Evolutionary conservation across 2,888 invertebrate species (phyloP).

Genomic region (Pristionchus maxplancki): DNA sequence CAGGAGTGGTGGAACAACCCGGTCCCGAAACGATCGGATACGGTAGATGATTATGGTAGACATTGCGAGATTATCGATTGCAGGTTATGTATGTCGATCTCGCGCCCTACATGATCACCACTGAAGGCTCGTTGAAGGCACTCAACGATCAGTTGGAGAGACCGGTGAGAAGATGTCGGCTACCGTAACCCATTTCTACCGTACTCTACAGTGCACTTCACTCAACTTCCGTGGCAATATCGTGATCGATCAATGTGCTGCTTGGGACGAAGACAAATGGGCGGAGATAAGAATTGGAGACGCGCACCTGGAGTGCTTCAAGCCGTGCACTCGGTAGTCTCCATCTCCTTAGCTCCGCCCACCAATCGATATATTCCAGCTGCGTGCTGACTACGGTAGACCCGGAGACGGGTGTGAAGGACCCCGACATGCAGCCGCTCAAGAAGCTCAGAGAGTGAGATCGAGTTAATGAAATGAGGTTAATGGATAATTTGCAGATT

Average conservation of each 20-base stretch:
- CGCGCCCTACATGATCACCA: conserved; percentile 70
- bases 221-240: conserved; percentile 74
- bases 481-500: conserved; percentile 54
- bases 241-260: conserved; percentile 66
- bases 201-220: conserved; percentile 55
- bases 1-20: conserved; percentile 66
- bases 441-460: conserved; percentile 62
- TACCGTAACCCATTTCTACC: neutral
- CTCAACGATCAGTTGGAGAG: conserved; percentile 60
- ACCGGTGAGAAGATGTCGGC: neutral
- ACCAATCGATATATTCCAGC: conserved; percentile 46
- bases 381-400: conserved; percentile 66
- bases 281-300: conserved; percentile 70
- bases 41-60: conserved; percentile 54
- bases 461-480: no score
- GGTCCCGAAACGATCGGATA: conserved; percentile 62
- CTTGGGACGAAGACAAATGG: conserved; percentile 75
- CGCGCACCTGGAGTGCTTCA: conserved; percentile 70
- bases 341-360: neutral
- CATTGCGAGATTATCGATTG: conserved; percentile 49
- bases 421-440: conserved; percentile 64
- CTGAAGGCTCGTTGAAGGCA: conserved; percentile 69
- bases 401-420: conserved; percentile 61
- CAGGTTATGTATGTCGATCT: conserved; percentile 71
- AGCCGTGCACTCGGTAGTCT: conserved; percentile 70